phyloP scores from a whole-genome alignment of 2,888 invertebrate genomes.

The Helicoverpa assulta region DNA sequence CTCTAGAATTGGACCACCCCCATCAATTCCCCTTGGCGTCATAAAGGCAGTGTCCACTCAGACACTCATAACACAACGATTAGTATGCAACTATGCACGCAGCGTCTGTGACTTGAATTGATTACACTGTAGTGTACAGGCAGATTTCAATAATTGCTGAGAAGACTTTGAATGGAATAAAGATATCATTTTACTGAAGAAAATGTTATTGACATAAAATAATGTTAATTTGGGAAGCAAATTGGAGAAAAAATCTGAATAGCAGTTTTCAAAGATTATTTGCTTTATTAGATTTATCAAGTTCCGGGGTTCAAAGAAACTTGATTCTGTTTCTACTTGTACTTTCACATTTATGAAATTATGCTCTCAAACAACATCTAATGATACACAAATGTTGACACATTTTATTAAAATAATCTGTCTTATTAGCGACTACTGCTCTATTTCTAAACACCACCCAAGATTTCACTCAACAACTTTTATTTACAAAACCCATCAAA shows the following conservation, averaged over 20 bases:
- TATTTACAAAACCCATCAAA: slow-evolving; percentile 19
- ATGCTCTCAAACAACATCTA: too few relatives aligned
- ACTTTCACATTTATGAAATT: too few relatives aligned
- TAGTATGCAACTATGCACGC: slow-evolving; percentile 52
- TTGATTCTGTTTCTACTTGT: too few relatives aligned
- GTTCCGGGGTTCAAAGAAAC: too few relatives aligned
- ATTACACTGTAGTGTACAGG: slow-evolving; percentile 38
- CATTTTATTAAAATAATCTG: too few relatives aligned
- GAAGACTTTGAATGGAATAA: not conserved
- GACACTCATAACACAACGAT: slow-evolving; percentile 49
- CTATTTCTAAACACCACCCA: not conserved
- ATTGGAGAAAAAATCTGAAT: too few relatives aligned
- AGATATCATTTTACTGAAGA: not conserved
- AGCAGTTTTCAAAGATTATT: too few relatives aligned
- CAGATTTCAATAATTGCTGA: slow-evolving; percentile 36
- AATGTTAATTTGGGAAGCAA: too few relatives aligned
- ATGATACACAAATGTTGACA: too few relatives aligned
- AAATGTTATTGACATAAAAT: not conserved
- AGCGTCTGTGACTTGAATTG: slow-evolving; percentile 54
- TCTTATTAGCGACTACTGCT: too few relatives aligned
- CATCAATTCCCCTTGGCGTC: slow-evolving; percentile 25
- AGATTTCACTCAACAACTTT: not conserved
- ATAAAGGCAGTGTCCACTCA: slow-evolving; percentile 49
- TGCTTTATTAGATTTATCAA: too few relatives aligned
- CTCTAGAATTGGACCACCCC: slow-evolving; percentile 3